These are phyloP conservation scores for Meloidogyne hapla DNA, from an alignment of 1,140 invertebrate species.

Conservation along the genomic window DNA sequence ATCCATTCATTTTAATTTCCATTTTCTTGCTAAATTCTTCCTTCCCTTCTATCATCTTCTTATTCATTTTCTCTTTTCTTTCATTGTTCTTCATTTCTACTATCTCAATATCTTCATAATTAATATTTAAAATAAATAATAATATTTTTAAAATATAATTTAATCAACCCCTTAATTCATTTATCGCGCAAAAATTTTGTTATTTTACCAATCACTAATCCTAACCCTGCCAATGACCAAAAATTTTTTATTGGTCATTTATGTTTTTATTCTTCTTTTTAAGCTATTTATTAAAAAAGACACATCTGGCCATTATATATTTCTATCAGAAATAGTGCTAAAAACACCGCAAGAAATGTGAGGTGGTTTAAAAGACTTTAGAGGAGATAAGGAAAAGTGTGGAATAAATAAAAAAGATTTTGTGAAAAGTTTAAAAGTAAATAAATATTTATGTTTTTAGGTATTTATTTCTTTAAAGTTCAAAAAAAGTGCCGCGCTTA, in stretches of 20 bases:
- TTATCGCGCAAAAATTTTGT: no score
- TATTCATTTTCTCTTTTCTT: no score
- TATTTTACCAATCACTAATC: neutral
- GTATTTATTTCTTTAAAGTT: no score
- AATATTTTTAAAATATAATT: no score
- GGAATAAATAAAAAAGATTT: neutral
- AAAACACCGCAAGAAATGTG: neutral
- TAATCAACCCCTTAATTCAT: no score
- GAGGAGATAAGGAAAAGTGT: neutral
- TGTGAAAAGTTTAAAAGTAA: neutral
- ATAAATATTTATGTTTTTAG: neutral
- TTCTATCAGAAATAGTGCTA: neutral
- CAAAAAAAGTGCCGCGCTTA: no score
- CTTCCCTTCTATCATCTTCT: no score
- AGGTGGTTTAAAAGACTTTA: neutral
- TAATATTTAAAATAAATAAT: no score
- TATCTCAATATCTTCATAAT: no score
- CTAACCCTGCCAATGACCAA: neutral
- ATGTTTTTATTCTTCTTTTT: neutral
- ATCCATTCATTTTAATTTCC: no score
- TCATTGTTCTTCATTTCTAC: no score
- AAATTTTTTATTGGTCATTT: constrained; percentile 3
- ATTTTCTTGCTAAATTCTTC: no score
- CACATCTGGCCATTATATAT: constrained; percentile 1
- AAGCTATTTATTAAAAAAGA: neutral